Conservation (phyloP, 2,113 vertebrate species). For the Patagioenas fasciata region DNA sequence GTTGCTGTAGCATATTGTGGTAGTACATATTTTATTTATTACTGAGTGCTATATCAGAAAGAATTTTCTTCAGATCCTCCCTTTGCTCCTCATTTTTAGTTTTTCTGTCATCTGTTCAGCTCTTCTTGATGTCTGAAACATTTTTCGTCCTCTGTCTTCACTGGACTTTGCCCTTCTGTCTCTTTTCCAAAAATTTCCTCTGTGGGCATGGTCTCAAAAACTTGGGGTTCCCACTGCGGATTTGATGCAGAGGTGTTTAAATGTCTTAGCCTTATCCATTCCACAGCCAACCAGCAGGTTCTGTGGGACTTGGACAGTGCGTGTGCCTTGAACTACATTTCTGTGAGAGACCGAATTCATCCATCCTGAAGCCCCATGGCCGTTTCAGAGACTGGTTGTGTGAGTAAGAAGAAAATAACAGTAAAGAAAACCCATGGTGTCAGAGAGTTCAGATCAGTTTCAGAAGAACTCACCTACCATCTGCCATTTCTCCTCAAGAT, state of each 20-base stretch:
- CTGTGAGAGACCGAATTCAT: background rate
- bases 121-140: background rate
- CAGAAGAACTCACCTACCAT: background rate
- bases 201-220: background rate
- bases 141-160: conserved; percentile 29
- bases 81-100: conserved; percentile 11
- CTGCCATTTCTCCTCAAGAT: background rate
- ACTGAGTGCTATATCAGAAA: conserved; percentile 24
- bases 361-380: background rate
- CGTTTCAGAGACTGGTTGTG: background rate
- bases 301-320: background rate
- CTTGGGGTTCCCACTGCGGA: background rate
- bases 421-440: rapidly evolving
- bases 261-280: background rate
- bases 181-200: background rate
- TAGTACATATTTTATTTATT: conserved; percentile 55
- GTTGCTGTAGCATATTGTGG: conserved; percentile 9
- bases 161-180: background rate
- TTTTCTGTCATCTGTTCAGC: background rate
- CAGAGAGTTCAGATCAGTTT: background rate
- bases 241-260: background rate
- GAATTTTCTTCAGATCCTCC: conserved; percentile 46
- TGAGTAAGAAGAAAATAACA: background rate
- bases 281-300: background rate
- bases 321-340: background rate